Evolutionary conservation across 1,140 invertebrate genomes (phyloP).

Genomic region (Acarapis woodi): DNA sequence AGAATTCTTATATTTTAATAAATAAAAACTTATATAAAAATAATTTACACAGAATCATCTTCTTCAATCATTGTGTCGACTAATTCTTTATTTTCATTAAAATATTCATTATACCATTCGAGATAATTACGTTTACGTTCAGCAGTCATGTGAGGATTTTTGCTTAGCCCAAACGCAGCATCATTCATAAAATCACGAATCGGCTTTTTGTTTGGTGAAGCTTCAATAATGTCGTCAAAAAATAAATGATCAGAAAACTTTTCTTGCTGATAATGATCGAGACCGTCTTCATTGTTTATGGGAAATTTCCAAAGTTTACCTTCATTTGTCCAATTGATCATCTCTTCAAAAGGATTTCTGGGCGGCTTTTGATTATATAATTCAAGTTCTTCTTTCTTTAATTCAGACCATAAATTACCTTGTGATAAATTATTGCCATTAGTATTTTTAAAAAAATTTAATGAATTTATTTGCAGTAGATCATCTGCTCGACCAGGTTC

Average conservation of each 20-base stretch:
- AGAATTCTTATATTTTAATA: no score
- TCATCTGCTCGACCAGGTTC: no score
- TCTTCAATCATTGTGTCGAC: no score
- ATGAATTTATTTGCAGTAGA: no score
- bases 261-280: conserved; percentile 42
- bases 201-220: conserved; percentile 64
- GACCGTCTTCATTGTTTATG: conserved; percentile 79
- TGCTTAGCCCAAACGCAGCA: conserved; percentile 67
- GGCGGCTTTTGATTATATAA: conserved; percentile 34
- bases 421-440: no score
- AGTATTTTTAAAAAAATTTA: no score
- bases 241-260: conserved; percentile 80
- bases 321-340: conserved; percentile 73
- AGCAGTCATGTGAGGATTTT: conserved; percentile 66
- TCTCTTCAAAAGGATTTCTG: conserved; percentile 59
- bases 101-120: conserved; percentile 71
- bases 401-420: conserved; percentile 35
- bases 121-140: conserved; percentile 68
- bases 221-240: conserved; percentile 52
- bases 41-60: no score
- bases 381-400: conserved; percentile 32
- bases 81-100: conserved; percentile 42
- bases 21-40: no score
- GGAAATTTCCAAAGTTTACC: conserved; percentile 90
- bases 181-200: conserved; percentile 89